phyloP scores from a whole-genome alignment of 2,888 invertebrate species.

The Julus scandinavius region DNA sequence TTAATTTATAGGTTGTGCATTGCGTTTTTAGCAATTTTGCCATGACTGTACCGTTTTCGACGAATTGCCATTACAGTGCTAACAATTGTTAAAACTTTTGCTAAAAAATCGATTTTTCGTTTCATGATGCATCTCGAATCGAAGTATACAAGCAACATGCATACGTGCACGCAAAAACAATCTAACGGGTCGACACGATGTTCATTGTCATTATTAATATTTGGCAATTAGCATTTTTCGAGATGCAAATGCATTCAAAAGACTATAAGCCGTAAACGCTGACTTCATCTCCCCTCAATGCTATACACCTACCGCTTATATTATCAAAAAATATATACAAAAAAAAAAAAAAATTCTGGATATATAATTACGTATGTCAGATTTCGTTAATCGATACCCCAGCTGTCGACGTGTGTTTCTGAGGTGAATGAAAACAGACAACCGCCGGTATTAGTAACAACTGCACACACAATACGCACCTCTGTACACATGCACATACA shows the following conservation, averaged over 20 bases:
- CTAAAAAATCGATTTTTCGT: no score
- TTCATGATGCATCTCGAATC: no score
- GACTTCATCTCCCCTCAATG: not conserved
- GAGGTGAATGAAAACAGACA: slow-evolving; percentile 18
- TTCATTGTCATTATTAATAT: not conserved
- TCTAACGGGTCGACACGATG: not conserved
- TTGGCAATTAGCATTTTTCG: not conserved
- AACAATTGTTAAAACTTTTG: no score
- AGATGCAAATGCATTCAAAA: slow-evolving; percentile 1
- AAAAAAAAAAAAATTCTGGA: not conserved
- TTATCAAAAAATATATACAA: not conserved
- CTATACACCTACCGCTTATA: not conserved
- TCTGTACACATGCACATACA: not conserved
- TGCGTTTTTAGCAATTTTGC: no score
- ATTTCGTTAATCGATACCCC: slow-evolving; percentile 18
- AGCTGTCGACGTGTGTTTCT: slow-evolving; percentile 18
- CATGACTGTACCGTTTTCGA: no score
- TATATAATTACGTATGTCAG: not conserved
- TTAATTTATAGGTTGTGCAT: no score
- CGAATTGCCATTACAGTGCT: no score
- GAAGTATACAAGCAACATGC: no score
- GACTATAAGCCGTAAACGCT: not conserved
- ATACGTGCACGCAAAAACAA: not conserved
- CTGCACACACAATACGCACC: slow-evolving; percentile 11
- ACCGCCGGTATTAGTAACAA: slow-evolving; percentile 3